Evolutionary conservation across 2,797 vertebrate genomes (phyloP), one percentile per base, ranked within the genome.

Genomic region (Mormyrus proboscirostris): DNA sequence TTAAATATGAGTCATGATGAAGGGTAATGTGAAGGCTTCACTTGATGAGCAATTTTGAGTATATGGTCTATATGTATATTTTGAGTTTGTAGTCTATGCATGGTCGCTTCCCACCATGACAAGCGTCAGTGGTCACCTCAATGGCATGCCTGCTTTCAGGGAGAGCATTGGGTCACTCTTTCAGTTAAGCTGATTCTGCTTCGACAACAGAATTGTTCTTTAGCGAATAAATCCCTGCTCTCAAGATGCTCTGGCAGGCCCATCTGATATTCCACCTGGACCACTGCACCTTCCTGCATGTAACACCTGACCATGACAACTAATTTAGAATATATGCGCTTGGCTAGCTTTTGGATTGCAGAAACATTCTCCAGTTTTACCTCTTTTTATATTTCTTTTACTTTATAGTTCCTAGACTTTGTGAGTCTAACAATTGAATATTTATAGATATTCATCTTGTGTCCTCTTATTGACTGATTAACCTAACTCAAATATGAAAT

Each of bases 121-220:
- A 19, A 8, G 86, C 19, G 7, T 33, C 83, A 51, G 9, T 25
- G 49, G 47, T 29, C 50, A 22, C 49, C 83, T 50, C 44, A 85
- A 14, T 85, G 83, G n/a, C 83, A 25, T 12, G n/a, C 83, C 50
- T 85, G n/a, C 83, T 12, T 85, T 85, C 49, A 85, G 22, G 9
- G 47, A 53, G 83, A 85, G 47, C 83, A 83, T 1, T 83, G 79
- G 44, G 79, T 83, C 79, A 85, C 9, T 85, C 22, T 85, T 85
- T 47, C 19, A 51, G 83, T 85, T 25, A 50, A 50, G 49, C 44
- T 33, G 49, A 51, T 85, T 85, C 83, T 85, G n/a, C 83, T 51
- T 51, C 47, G 53, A 51, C 49, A 84, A 44, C 47, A 49, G 82
- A 84, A 84, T 84, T 12, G 82, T 84, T 84, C 82, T 84, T 84